phyloP scores from a whole-genome alignment of 2,797 vertebrate species.

The Mareca strepera region DNA sequence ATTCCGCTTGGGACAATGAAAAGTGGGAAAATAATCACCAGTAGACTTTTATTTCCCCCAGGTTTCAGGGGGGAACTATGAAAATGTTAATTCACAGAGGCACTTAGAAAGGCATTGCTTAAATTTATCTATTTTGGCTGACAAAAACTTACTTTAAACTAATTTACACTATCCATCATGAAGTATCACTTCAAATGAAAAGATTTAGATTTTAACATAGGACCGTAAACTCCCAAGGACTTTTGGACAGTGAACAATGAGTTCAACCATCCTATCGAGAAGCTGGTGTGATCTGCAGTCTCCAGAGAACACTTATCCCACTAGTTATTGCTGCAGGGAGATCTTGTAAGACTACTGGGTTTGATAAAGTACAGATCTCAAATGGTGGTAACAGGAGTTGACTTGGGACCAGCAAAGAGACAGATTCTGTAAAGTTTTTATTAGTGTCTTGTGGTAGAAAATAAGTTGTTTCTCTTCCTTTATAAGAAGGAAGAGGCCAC shows the following conservation, averaged over 20 bases:
- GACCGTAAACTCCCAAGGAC: constrained; percentile 72
- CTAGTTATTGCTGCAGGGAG: background rate
- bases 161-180: constrained; percentile 68
- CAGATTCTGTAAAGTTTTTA: background rate
- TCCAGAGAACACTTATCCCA: background rate
- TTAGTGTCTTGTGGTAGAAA: background rate
- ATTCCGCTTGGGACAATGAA: constrained; percentile 40
- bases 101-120: constrained; percentile 58
- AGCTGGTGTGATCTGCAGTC: background rate
- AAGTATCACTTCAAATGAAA: constrained; percentile 66
- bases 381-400: background rate
- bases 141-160: constrained; percentile 73
- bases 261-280: constrained; percentile 2
- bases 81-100: constrained; percentile 66
- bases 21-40: constrained; percentile 70
- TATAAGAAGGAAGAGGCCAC: background rate
- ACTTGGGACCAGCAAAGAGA: background rate
- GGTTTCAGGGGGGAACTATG: constrained; percentile 10
- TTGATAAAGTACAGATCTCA: background rate
- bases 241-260: constrained; percentile 33
- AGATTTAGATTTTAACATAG: constrained; percentile 63
- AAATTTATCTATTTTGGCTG: constrained; percentile 73
- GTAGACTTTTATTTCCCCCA: constrained; percentile 51
- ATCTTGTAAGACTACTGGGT: background rate
- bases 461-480: background rate